A percentile compares a stretch with the other conserved stretches of the same genome.
Evolutionary conservation across 2,797 vertebrate genomes (phyloP).

Genomic region (Lacerta viridis): DNA sequence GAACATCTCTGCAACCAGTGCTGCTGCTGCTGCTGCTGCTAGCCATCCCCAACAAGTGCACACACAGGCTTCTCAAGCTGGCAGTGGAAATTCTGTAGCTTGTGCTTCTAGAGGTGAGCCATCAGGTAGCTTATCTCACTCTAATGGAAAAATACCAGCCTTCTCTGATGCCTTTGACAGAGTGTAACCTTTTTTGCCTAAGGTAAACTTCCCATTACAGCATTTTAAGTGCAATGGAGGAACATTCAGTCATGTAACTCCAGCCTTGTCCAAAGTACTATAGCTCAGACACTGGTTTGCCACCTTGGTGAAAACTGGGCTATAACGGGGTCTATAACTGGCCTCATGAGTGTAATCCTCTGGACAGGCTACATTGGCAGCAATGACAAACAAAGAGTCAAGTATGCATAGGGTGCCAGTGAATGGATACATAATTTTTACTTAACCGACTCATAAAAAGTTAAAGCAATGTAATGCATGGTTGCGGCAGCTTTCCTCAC

Average conservation of each 20-base stretch:
- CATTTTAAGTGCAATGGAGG: not conserved
- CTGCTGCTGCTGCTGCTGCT: no score
- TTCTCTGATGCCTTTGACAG: not conserved
- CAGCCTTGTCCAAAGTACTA: not conserved
- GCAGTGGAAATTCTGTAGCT: not conserved
- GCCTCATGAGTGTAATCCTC: not conserved
- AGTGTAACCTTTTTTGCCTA: not conserved
- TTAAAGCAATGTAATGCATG: not conserved
- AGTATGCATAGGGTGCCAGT: fast-evolving
- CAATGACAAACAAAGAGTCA: fast-evolving
- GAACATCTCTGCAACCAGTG: no score
- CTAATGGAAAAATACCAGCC: no score
- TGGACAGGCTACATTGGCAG: fast-evolving
- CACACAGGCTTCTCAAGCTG: no score
- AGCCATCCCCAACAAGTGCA: no score
- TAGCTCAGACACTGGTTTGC: not conserved
- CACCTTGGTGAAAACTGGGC: fast-evolving
- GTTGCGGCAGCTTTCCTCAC: not conserved
- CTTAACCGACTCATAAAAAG: not conserved
- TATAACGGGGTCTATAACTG: not conserved
- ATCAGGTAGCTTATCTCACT: no score
- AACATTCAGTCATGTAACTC: not conserved
- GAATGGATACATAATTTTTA: not conserved
- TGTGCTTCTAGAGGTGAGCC: not conserved
- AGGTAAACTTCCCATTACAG: not conserved